Percentiles rank a stretch among this genome's conserved stretches.
Evolutionary conservation across 2,888 invertebrate species (phyloP).

Genomic region (Calliopum simillimum): DNA sequence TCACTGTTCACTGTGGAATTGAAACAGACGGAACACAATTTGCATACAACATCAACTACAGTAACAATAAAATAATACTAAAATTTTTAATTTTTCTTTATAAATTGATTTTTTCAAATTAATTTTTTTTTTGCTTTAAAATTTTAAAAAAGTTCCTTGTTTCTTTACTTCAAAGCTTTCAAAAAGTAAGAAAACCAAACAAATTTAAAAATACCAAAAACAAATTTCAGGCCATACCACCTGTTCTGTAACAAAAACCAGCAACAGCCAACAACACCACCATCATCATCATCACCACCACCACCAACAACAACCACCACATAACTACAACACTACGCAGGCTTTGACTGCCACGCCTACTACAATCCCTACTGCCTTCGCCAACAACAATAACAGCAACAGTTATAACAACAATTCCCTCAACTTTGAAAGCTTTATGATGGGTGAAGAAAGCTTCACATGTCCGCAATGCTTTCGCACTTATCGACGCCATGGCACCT

Average conservation of each 20-base stretch:
- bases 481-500: conserved; percentile 71
- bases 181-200: conserved; percentile 35
- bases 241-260: conserved; percentile 44
- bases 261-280: conserved; percentile 41
- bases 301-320: conserved; percentile 36
- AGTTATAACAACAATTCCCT: conserved; percentile 25
- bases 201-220: conserved; percentile 58
- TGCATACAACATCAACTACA: too few relatives aligned
- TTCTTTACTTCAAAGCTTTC: background rate
- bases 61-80: too few relatives aligned
- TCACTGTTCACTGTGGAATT: too few relatives aligned
- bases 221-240: conserved; percentile 62
- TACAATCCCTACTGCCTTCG: background rate
- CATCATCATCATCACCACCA: conserved; percentile 34
- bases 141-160: background rate
- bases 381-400: conserved; percentile 34
- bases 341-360: conserved; percentile 27
- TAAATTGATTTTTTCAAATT: background rate
- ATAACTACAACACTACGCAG: conserved; percentile 11
- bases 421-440: conserved; percentile 44
- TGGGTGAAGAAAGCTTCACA: conserved; percentile 60
- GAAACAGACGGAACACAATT: too few relatives aligned
- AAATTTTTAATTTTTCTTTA: too few relatives aligned
- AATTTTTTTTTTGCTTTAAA: background rate
- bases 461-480: conserved; percentile 69